These are phyloP conservation scores for Vulpes ferrilata DNA, from an alignment of 2,113 vertebrate species.

Conservation along the genomic window DNA sequence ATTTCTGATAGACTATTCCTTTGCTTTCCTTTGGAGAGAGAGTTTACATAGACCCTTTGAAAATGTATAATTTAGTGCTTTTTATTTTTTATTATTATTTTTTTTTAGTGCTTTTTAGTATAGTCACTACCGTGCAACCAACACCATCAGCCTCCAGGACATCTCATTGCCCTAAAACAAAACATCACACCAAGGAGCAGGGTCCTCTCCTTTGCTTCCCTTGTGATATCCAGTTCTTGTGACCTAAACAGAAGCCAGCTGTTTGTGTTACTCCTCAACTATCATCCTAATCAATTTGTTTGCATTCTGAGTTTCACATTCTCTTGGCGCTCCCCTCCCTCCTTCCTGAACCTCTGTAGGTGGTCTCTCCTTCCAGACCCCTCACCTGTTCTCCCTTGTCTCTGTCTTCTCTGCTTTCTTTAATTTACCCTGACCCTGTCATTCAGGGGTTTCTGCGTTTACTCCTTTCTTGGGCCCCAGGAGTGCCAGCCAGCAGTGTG, in stretches of 20 bases:
- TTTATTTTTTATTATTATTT: not conserved
- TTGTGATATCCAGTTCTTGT: not conserved
- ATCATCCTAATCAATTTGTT: not conserved
- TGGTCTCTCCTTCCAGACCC: not conserved
- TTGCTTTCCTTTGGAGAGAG: not conserved
- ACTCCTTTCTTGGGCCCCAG: not conserved
- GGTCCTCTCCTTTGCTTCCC: not conserved
- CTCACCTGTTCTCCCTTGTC: not conserved
- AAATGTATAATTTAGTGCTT: not conserved
- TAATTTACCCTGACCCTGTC: not conserved
- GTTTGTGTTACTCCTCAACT: not conserved
- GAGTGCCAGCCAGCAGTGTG: not conserved
- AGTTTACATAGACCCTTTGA: not conserved
- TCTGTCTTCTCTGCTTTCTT: not conserved
- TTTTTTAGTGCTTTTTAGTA: not conserved
- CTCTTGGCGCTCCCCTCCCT: not conserved
- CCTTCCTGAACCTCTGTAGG: not conserved
- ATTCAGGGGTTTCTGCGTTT: not conserved
- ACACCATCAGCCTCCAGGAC: not conserved
- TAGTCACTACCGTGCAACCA: not conserved
- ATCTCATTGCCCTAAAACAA: not conserved
- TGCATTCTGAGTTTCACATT: not conserved
- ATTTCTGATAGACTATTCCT: not conserved
- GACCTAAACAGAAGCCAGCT: not conserved
- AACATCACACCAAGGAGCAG: not conserved